phyloP scores from a whole-genome alignment of 1,140 invertebrate species.

The Trachymyrmex septentrionalis region DNA sequence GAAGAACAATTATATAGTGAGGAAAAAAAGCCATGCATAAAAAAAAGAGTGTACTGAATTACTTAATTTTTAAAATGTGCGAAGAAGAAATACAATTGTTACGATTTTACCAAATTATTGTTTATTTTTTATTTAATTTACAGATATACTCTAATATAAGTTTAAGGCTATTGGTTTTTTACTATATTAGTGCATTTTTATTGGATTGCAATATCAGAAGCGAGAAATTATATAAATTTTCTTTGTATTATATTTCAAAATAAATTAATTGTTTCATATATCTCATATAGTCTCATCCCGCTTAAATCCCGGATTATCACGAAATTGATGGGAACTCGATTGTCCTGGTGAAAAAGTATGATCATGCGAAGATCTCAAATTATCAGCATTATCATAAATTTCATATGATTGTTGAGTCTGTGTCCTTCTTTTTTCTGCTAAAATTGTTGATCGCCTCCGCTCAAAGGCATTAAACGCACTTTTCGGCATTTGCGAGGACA shows the following conservation, averaged over 20 bases:
- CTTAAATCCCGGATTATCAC: constrained; percentile 47
- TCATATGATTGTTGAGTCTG: constrained; percentile 20
- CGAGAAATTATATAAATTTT: neutral
- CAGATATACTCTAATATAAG: neutral
- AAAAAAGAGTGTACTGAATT: neutral
- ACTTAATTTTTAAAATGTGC: neutral
- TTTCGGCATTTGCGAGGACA: constrained; percentile 65
- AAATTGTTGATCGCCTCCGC: constrained; percentile 63
- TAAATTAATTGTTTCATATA: neutral
- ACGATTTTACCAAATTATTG: neutral
- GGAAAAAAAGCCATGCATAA: neutral
- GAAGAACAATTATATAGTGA: neutral
- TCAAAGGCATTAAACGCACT: constrained; percentile 60
- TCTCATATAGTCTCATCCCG: constrained; percentile 38
- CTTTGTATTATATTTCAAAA: neutral
- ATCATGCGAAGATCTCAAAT: constrained; percentile 18
- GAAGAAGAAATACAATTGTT: neutral
- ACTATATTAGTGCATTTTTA: neutral
- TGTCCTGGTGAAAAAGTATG: neutral
- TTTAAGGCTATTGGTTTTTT: neutral
- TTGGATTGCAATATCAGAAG: neutral
- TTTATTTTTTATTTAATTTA: neutral
- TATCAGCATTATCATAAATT: constrained; percentile 64
- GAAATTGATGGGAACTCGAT: neutral
- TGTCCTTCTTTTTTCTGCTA: constrained; percentile 15